Percentiles rank a stretch among this genome's conserved stretches.
Conservation (phyloP, 2,797 vertebrate species). For the Phoxinus dragarum region DNA sequence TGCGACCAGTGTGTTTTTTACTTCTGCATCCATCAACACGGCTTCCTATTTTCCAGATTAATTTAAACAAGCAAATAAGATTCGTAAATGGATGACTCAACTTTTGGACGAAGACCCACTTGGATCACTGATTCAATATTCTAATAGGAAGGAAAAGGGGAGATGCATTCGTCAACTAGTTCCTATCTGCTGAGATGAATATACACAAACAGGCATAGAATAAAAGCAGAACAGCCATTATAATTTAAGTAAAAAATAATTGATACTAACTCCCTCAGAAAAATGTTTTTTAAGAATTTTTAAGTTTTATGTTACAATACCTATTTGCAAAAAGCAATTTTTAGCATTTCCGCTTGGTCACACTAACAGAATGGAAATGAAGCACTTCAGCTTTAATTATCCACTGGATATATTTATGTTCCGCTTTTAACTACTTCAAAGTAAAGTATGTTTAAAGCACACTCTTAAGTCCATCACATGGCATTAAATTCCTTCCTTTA, state of each 20-base stretch:
- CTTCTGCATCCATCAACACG: slow-evolving; percentile 67
- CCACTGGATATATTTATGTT: background rate
- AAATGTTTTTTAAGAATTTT: no score
- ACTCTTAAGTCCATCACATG: slow-evolving; percentile 10
- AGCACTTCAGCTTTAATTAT: background rate
- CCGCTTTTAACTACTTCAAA: slow-evolving; percentile 34
- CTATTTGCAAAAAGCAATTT: background rate
- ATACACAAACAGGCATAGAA: background rate
- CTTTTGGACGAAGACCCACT: slow-evolving; percentile 47
- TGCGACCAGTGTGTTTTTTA: slow-evolving; percentile 74
- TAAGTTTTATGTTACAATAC: background rate
- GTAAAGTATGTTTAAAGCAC: slow-evolving; percentile 13
- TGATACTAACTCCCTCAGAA: no score
- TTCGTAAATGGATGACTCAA: slow-evolving; percentile 73
- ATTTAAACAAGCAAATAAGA: slow-evolving; percentile 72
- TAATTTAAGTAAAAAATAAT: background rate
- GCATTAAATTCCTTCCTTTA: slow-evolving; percentile 38
- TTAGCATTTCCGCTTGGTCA: background rate
- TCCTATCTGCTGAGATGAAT: background rate
- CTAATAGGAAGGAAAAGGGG: slow-evolving; percentile 7
- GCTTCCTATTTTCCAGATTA: slow-evolving; percentile 77
- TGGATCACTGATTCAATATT: slow-evolving; percentile 63
- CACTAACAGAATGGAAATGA: background rate
- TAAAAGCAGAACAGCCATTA: background rate
- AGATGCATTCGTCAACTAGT: slow-evolving; percentile 22